Evolutionary conservation across 2,797 vertebrate genomes (phyloP), one percentile per base, ranked within the genome.

Genomic region (Ambastaia sidthimunki): DNA sequence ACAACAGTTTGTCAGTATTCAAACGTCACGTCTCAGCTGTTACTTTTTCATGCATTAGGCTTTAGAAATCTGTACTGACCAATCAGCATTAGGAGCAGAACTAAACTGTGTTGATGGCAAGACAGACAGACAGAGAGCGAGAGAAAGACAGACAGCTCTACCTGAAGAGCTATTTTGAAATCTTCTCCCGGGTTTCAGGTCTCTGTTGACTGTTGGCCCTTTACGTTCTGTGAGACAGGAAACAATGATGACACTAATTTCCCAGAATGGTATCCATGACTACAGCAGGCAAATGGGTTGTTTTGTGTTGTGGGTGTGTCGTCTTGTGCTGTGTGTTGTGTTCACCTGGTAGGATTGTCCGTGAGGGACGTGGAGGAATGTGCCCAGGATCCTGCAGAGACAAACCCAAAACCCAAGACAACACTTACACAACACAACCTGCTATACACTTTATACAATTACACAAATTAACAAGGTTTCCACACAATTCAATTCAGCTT

Each of bases 111-210:
- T 28, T 28, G 28, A 28, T 28, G 28, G 28, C 28, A 28, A 28
- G 28, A 54, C 25, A 16, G 19, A 68, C 6, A 48, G 19, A 16
- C 2, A 4, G 2, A 67, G 2, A 47, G 11, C 2, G 28, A 4
- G 2, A 67, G 2, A 47, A 3, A 28, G 28, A 71, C 18, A 48
- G 25, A 59, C n/a, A 48, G 37, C 7, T 31, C 88, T 86, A 94
- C 92, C 89, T 69, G 76, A 21, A 83, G 48, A 74, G 13, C 13
- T 13, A 52, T 85, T 89, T 71, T 31, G 37, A 55, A 50, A 74
- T 84, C 86, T 89, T 84, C 86, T 89, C n/a, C 90, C 76, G 7
- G 93, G 93, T 78, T 94, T 94, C 70, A 91, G 52, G 37, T 89
- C 78, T 86, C 93, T 90, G 34, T 94, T 90, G 16, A 94, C 2